Evolutionary conservation across 2,888 invertebrate genomes (phyloP).

Genomic region (Rhamphomyia laevipes): DNA sequence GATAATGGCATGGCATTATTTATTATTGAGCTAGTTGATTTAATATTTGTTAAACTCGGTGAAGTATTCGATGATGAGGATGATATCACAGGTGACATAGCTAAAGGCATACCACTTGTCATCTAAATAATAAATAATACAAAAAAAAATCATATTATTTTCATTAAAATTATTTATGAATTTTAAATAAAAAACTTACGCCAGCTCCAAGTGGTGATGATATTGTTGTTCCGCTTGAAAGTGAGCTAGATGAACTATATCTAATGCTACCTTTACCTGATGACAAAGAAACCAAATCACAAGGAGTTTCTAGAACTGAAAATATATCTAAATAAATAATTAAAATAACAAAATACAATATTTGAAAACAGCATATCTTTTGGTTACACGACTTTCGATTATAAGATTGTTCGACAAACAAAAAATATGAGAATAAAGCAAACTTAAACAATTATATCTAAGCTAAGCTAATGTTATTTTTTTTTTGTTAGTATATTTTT

Average conservation of each 20-base stretch:
- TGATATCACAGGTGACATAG: conserved; percentile 36
- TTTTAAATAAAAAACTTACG: conserved; percentile 23
- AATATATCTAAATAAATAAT: too few species aligned
- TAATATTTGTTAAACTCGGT: conserved; percentile 11
- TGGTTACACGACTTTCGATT: too few species aligned
- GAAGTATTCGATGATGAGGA: conserved; percentile 25
- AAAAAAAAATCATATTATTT: conserved; percentile 13
- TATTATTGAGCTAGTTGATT: conserved; percentile 9
- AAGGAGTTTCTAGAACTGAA: conserved; percentile 24
- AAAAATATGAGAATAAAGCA: too few species aligned
- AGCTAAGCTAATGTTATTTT: too few species aligned
- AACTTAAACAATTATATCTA: too few species aligned
- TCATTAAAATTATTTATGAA: too few species aligned
- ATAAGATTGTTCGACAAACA: too few species aligned
- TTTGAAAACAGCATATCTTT: too few species aligned
- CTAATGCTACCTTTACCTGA: conserved; percentile 32
- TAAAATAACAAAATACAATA: too few species aligned
- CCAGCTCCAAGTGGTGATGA: conserved; percentile 37
- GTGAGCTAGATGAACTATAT: conserved; percentile 41
- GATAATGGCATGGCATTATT: conserved; percentile 21
- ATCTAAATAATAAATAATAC: too few species aligned
- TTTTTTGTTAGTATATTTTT: too few species aligned
- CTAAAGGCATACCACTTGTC: conserved; percentile 29
- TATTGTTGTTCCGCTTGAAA: conserved; percentile 39
- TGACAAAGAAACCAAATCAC: conserved; percentile 29